Percentiles rank a stretch among this genome's conserved stretches.
Evolutionary conservation across 2,113 vertebrate species (phyloP).

Genomic region (Hippoglossus stenolepis): DNA sequence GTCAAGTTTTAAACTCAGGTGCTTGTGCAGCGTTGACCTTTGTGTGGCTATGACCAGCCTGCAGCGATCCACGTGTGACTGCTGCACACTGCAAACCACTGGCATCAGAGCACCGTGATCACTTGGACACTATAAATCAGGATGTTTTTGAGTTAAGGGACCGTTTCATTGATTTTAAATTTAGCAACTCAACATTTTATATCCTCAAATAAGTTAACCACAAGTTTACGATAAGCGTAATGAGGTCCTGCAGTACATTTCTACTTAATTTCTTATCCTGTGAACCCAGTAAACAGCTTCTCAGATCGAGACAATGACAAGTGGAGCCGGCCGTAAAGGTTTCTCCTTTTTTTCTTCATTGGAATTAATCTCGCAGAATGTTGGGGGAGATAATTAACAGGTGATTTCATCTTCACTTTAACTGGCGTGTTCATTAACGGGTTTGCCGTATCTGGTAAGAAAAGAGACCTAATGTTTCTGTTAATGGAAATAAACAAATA

Average conservation of each 20-base stretch:
- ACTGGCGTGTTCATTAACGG: constrained; percentile 79
- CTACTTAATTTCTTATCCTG: constrained; percentile 58
- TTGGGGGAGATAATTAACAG: constrained; percentile 80
- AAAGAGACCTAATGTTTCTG: constrained; percentile 69
- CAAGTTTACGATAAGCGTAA: constrained; percentile 35
- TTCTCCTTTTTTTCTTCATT: constrained; percentile 40
- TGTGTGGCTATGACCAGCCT: too few species aligned
- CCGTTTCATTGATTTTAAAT: constrained; percentile 5
- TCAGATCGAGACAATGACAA: constrained; percentile 73
- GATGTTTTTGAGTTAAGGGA: neutral
- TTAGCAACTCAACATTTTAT: neutral
- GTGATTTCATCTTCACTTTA: constrained; percentile 77
- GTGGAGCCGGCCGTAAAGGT: constrained; percentile 64
- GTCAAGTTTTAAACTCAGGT: too few species aligned
- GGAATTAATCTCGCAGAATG: constrained; percentile 72
- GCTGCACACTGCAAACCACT: too few species aligned
- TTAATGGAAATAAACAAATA: constrained; percentile 77
- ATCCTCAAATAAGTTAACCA: constrained; percentile 9
- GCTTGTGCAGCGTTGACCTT: too few species aligned
- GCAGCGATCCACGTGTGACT: too few species aligned
- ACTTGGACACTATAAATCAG: too few species aligned
- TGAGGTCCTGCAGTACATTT: constrained; percentile 62
- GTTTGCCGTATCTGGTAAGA: constrained; percentile 61
- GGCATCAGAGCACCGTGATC: too few species aligned
- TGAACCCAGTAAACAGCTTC: constrained; percentile 70